These are phyloP conservation scores for Phocoena phocoena DNA, from an alignment of 2,113 vertebrate species.

Conservation along the genomic window DNA sequence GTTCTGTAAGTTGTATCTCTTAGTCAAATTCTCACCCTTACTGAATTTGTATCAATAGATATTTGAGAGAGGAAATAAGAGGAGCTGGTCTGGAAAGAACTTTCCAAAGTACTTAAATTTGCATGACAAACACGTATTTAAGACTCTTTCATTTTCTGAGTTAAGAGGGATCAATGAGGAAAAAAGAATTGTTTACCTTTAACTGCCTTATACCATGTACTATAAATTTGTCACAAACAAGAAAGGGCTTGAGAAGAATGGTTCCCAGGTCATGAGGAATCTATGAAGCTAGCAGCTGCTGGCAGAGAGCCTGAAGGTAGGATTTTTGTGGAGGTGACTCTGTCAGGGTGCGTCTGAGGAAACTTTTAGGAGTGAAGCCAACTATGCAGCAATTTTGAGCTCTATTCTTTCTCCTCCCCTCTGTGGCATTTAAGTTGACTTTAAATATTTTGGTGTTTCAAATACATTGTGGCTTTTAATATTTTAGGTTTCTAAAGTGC, in stretches of 20 bases:
- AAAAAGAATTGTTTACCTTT: neutral
- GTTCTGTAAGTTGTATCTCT: neutral
- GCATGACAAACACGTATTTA: neutral
- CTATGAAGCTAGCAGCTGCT: neutral
- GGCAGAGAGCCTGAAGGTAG: neutral
- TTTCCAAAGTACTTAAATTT: neutral
- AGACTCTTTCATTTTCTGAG: neutral
- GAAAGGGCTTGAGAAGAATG: neutral
- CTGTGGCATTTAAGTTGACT: neutral
- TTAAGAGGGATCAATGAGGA: neutral
- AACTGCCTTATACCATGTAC: neutral
- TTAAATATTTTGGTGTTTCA: constrained; percentile 36
- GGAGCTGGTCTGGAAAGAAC: neutral
- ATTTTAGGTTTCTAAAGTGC: neutral
- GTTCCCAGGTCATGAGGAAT: neutral
- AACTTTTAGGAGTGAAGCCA: neutral
- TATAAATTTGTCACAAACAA: neutral
- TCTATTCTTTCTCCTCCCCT: neutral
- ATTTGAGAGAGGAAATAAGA: neutral
- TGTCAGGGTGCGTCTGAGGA: neutral
- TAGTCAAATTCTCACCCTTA: neutral
- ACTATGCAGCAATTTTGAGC: neutral
- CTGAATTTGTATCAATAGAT: neutral
- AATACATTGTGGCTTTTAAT: neutral
- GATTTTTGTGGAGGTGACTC: neutral